Evolutionary conservation across 2,888 invertebrate genomes (phyloP).

Genomic region (Drosophila longiperda): DNA sequence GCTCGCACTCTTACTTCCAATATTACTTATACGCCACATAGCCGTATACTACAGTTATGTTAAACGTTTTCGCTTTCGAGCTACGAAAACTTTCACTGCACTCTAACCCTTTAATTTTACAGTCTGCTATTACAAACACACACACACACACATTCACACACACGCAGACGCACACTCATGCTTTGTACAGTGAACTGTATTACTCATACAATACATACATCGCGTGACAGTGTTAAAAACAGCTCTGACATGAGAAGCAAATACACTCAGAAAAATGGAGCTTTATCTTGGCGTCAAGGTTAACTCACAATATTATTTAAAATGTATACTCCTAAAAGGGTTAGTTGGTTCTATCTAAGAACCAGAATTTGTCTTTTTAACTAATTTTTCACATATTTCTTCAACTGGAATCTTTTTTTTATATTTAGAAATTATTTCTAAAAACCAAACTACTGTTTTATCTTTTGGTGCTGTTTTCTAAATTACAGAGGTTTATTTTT

Average conservation of each 20-base stretch:
- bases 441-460: no score
- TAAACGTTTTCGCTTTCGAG: slow-evolving; percentile 7
- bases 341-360: background rate
- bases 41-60: slow-evolving; percentile 2
- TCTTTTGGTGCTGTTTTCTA: background rate
- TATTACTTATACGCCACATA: slow-evolving; percentile 8
- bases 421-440: background rate
- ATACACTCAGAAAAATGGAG: background rate
- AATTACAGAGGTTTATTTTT: no score
- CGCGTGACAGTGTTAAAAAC: slow-evolving; percentile 21
- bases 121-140: slow-evolving; percentile 19
- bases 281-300: background rate
- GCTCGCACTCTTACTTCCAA: background rate
- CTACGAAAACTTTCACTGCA: slow-evolving; percentile 29
- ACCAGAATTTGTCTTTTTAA: no score
- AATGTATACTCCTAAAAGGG: background rate
- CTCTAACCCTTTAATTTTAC: slow-evolving; percentile 36
- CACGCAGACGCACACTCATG: background rate
- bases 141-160: slow-evolving; percentile 14
- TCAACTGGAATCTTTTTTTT: background rate
- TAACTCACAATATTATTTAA: background rate
- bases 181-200: slow-evolving; percentile 46
- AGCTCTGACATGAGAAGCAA: background rate
- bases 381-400: no score
- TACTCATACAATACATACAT: slow-evolving; percentile 62